Conservation (phyloP, 2,797 vertebrate species). For the Tarsius wallacei region DNA sequence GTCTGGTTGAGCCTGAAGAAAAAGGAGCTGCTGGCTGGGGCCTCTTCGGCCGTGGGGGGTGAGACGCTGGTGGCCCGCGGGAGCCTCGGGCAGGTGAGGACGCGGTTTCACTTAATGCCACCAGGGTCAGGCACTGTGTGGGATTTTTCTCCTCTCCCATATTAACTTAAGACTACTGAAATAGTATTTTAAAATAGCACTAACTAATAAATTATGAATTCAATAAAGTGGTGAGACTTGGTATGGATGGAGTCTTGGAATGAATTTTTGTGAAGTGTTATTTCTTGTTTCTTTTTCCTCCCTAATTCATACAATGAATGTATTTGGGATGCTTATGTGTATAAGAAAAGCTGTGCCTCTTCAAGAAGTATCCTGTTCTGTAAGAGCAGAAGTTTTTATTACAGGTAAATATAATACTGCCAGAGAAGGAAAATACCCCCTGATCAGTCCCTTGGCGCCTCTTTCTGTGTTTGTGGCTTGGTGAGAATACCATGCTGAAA, state of each 20-base stretch:
- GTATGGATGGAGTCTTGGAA: not conserved
- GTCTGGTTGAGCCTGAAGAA: not conserved
- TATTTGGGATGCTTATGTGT: constrained; percentile 46
- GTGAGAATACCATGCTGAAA: not conserved
- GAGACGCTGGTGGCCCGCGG: not conserved
- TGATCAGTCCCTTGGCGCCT: not conserved
- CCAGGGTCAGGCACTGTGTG: not conserved
- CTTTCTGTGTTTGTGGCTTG: not conserved
- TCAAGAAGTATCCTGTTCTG: not conserved
- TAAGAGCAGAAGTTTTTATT: not conserved
- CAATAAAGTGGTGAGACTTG: not conserved
- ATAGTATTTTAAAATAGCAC: constrained; percentile 22
- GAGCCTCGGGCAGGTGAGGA: not conserved
- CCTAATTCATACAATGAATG: not conserved
- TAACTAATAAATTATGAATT: constrained; percentile 39
- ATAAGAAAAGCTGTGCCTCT: constrained; percentile 36
- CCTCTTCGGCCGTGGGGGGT: not conserved
- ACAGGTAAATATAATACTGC: not conserved
- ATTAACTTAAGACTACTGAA: constrained; percentile 1
- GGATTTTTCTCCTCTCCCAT: not conserved
- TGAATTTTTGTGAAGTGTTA: constrained; percentile 25
- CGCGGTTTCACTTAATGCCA: not conserved
- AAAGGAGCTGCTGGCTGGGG: not conserved
- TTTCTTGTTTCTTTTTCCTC: constrained; percentile 7
- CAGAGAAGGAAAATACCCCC: not conserved